Base-by-base conservation (phyloP, 2,113 vertebrate genomes). In the Nibea albiflora region DNA sequence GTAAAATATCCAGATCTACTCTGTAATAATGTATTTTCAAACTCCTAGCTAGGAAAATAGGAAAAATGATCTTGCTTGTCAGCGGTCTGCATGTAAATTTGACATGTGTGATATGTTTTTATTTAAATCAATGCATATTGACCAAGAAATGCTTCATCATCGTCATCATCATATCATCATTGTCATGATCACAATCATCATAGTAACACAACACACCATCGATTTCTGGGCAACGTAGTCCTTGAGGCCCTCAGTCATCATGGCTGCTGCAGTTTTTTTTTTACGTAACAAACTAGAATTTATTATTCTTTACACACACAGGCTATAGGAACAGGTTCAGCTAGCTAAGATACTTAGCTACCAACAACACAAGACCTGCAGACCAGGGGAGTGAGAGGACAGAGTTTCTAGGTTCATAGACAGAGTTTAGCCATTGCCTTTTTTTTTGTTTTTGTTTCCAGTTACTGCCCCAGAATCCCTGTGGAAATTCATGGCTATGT, bases 331-430 rank as follows among this genome's bases (percentile, higher is more conserved):
- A 85, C 57, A 85, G 81, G 76, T 80, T 86, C 62, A 85, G 83
- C 87, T 81, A 90, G 88, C 87, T 88, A 90, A 92, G 85, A 85
- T 88, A 86, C 88, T 92, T 93, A 92, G 91, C 92, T 89, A 93
- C 79, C 66, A 82, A 83, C 86, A 85, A 76, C 83, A 91, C 88
- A 47, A 83, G 71, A 87, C 73, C 81, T 84, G 79, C 77, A 84
- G 88, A 90, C 76, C 71, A 73, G 75, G 75, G 54, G 17, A 35
- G 65, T 52, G 50, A 80, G 42, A 80, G 66, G 78, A 86, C 82
- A 65, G 4, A n/a, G 63, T 80, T 80, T 83, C 72, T 22, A 28
- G 66, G 83, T 72, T 75, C 46, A 78, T 72, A 88, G 88, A 88
- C 69, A 88, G 87, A 91, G 89, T 89, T 93, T 87, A 72, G 74